A percentile compares a stretch with the other conserved stretches of the same genome.
Conservation (phyloP, 2,797 vertebrate species). For the Hypotaenidia okinawae region DNA sequence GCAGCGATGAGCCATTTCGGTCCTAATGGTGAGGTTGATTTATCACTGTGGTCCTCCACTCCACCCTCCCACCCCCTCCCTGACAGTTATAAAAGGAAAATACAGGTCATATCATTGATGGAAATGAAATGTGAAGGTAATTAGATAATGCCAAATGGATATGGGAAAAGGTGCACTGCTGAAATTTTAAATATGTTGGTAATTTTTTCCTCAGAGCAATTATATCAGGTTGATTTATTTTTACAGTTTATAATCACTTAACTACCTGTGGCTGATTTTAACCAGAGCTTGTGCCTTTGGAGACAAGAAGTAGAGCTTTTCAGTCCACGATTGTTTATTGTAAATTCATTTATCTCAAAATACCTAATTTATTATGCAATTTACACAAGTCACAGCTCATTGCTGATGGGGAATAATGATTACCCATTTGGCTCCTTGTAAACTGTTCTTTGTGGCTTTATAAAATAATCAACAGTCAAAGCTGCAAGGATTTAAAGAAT, state of each 20-base stretch:
- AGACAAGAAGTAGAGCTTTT: constrained; percentile 76
- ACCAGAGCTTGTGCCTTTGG: constrained; percentile 76
- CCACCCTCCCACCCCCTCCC: constrained; percentile 79
- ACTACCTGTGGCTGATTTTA: constrained; percentile 84
- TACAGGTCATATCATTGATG: constrained; percentile 90
- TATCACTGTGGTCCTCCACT: constrained; percentile 80
- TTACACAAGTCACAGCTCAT: constrained; percentile 67
- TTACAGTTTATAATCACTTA: constrained; percentile 85
- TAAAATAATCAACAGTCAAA: constrained; percentile 59
- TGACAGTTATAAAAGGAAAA: constrained; percentile 82
- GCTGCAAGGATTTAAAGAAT: constrained; percentile 50
- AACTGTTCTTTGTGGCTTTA: constrained; percentile 61
- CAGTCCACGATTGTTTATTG: constrained; percentile 63
- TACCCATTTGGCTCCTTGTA: constrained; percentile 66
- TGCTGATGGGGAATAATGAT: constrained; percentile 69
- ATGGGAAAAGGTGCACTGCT: constrained; percentile 79
- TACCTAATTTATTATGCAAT: constrained; percentile 68
- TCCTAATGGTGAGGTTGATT: constrained; percentile 88
- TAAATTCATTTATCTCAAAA: constrained; percentile 70
- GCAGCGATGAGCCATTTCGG: constrained; percentile 82
- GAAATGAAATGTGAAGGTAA: constrained; percentile 93
- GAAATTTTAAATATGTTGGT: constrained; percentile 85
- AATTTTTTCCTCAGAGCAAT: constrained; percentile 82
- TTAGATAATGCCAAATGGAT: constrained; percentile 90
- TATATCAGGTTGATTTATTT: constrained; percentile 85